A percentile compares a stretch with the other conserved stretches of the same genome.
phyloP scores from a whole-genome alignment of 35 echinoderm and acorn worm species.

The Ophiothrix spiculata region DNA sequence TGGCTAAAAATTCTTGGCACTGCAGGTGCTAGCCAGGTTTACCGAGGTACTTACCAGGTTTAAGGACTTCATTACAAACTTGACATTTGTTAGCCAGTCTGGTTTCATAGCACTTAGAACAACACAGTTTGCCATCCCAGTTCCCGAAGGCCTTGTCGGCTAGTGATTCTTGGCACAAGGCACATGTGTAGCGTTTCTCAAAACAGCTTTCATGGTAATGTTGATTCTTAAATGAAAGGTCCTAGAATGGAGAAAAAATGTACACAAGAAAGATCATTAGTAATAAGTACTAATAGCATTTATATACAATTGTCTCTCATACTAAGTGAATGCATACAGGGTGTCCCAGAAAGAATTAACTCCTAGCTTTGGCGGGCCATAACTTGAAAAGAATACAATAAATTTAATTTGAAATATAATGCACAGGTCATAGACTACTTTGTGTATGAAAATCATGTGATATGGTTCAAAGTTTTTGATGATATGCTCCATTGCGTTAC shows the following conservation, averaged over 20 bases:
- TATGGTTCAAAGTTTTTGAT: too few relatives aligned
- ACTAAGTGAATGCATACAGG: too few relatives aligned
- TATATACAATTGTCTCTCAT: too few relatives aligned
- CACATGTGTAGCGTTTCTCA: constrained; percentile 78
- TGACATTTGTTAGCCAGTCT: constrained; percentile 87
- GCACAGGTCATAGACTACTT: too few relatives aligned
- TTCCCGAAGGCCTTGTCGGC: constrained; percentile 96
- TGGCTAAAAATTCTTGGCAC: constrained; percentile 88
- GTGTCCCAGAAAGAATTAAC: too few relatives aligned
- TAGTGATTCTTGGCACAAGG: constrained; percentile 89
- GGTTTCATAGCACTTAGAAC: constrained; percentile 84
- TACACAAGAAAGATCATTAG: too few relatives aligned
- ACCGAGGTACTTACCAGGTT: constrained; percentile 91
- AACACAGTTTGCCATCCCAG: constrained; percentile 90
- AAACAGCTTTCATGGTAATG: constrained; percentile 97
- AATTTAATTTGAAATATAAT: too few relatives aligned
- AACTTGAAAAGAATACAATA: too few relatives aligned
- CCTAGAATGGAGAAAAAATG: constrained; percentile 37
- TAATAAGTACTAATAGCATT: too few relatives aligned
- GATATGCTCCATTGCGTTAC: too few relatives aligned
- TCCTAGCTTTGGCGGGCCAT: too few relatives aligned
- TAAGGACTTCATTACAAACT: constrained; percentile 84
- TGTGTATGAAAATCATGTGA: too few relatives aligned
- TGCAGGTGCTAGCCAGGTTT: constrained; percentile 78
- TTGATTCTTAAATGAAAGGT: constrained; percentile 89